Conservation (phyloP, 2,113 vertebrate genomes). For the Campylomormyrus numenius region DNA sequence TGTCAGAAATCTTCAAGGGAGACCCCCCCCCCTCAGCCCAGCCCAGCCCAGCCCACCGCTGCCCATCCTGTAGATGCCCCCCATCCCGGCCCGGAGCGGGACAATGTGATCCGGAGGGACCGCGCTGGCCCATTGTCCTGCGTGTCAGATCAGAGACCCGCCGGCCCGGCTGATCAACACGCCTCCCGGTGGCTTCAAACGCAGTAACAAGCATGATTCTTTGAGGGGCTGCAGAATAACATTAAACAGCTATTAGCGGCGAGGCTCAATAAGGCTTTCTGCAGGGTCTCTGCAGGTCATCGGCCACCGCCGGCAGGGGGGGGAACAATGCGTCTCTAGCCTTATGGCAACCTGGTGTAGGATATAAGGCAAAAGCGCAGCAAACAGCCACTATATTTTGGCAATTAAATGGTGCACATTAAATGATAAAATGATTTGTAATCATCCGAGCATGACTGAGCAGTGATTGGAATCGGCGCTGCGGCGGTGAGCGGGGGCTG, state of each 20-base stretch:
- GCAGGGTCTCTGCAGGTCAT: slow-evolving; percentile 65
- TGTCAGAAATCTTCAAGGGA: slow-evolving; percentile 16
- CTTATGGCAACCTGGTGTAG: not conserved
- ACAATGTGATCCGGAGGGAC: slow-evolving; percentile 65
- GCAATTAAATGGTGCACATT: slow-evolving; percentile 29
- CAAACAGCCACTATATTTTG: slow-evolving; percentile 22
- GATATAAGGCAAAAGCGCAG: slow-evolving; percentile 16
- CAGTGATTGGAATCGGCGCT: slow-evolving; percentile 5
- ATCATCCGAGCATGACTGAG: slow-evolving; percentile 22
- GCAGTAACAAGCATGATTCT: slow-evolving; percentile 65
- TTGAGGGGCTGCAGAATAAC: slow-evolving; percentile 63
- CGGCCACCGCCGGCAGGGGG: slow-evolving; percentile 39
- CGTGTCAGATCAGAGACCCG: slow-evolving; percentile 64
- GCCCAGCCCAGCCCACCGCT: not conserved
- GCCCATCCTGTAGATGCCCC: not conserved
- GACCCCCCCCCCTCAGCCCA: slow-evolving; percentile 13
- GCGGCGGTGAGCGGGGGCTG: slow-evolving; percentile 4
- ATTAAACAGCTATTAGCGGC: slow-evolving; percentile 73
- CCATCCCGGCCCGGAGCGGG: slow-evolving; percentile 34
- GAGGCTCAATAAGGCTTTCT: slow-evolving; percentile 66
- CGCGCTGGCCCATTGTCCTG: slow-evolving; percentile 64
- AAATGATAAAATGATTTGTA: slow-evolving; percentile 25
- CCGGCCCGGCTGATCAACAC: slow-evolving; percentile 64
- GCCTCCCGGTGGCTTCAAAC: slow-evolving; percentile 66
- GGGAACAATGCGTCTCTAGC: not conserved